Conservation (phyloP, 2,113 vertebrate species). For the Lasiurus cinereus region DNA sequence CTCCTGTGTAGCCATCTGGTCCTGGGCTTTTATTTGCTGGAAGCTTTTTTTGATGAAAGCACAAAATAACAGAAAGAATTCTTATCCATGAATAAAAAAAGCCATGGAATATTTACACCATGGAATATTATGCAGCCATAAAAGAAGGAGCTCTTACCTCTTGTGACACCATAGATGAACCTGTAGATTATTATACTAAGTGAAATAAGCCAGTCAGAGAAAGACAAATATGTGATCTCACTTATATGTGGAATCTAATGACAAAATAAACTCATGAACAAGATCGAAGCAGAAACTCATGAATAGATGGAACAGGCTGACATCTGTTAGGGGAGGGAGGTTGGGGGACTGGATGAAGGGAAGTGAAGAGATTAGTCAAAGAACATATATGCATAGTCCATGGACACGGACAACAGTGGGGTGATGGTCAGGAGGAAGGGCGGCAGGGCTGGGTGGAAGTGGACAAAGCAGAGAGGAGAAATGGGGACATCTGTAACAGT, state of each 20-base stretch:
- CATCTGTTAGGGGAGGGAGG: too few species aligned
- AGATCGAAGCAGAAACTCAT: not conserved
- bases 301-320: not conserved
- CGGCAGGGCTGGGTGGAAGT: not conserved
- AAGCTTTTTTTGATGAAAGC: not conserved
- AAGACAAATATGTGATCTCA: not conserved
- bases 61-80: slow-evolving; percentile 15
- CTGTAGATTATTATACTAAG: not conserved
- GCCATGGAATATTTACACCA: too few species aligned
- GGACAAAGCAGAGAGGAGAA: not conserved
- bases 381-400: not conserved
- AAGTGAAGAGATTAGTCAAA: not conserved
- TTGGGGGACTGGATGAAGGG: not conserved
- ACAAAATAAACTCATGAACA: not conserved
- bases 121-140: too few species aligned
- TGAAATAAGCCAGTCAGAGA: not conserved
- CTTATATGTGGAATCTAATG: not conserved
- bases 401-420: not conserved
- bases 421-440: not conserved
- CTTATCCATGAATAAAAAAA: too few species aligned
- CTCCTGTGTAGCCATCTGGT: too few species aligned
- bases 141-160: not conserved
- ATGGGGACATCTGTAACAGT: not conserved
- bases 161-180: not conserved
- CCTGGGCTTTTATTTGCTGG: too few species aligned